These are phyloP conservation scores for Euclidia mi DNA, from an alignment of 2,888 invertebrate genomes.

Conservation along the genomic window DNA sequence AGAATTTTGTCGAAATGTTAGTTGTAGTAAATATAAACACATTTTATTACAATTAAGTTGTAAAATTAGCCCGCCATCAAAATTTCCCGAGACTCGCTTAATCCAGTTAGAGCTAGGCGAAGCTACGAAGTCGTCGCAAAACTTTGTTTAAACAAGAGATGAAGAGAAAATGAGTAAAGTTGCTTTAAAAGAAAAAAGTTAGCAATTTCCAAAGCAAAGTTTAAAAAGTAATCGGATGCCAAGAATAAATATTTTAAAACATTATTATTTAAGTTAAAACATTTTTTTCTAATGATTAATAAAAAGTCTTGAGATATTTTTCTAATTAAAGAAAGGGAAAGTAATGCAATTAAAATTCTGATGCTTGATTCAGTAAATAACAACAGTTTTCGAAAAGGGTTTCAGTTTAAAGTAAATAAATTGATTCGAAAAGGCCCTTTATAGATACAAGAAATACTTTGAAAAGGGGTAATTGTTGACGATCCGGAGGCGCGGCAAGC, in stretches of 20 bases:
- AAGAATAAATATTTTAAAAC: constrained; percentile 39
- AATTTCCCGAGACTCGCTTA: constrained; percentile 76
- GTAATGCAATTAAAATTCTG: background rate
- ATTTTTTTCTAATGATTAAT: constrained; percentile 13
- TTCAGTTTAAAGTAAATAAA: constrained; percentile 34
- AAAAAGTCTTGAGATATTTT: background rate
- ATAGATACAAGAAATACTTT: constrained; percentile 34
- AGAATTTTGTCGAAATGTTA: background rate
- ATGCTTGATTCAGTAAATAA: background rate
- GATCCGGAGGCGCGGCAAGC: constrained; percentile 63
- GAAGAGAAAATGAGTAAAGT: constrained; percentile 87
- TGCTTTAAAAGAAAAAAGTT: constrained; percentile 76
- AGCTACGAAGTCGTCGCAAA: constrained; percentile 69
- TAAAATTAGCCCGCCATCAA: constrained; percentile 73
- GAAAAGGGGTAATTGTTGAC: constrained; percentile 70
- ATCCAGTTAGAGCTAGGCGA: constrained; percentile 78
- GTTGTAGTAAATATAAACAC: constrained; percentile 42
- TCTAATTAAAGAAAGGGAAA: background rate
- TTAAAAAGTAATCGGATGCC: constrained; percentile 76
- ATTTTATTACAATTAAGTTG: too few relatives aligned
- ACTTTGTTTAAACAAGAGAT: constrained; percentile 82
- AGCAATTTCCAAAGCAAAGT: constrained; percentile 70
- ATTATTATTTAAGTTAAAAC: too few relatives aligned
- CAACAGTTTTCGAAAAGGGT: constrained; percentile 47
- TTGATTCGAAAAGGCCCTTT: constrained; percentile 30